Conservation (phyloP, 2,113 vertebrate genomes). For the Enhydra lutris region DNA sequence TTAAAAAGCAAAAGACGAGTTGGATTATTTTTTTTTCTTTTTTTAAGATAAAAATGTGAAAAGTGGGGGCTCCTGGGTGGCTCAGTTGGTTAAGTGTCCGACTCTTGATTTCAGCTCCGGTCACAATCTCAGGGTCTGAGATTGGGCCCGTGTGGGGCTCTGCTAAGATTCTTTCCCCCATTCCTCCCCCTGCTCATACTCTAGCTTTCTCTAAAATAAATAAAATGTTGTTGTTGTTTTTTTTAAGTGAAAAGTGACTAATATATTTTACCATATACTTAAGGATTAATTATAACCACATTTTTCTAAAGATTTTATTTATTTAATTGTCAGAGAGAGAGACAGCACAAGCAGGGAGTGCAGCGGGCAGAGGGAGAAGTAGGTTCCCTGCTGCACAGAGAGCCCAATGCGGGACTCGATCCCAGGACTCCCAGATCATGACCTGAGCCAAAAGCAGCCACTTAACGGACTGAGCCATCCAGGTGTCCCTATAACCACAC, state of each 20-base stretch:
- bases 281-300: not conserved
- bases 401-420: too few relatives aligned
- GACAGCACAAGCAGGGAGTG: too few relatives aligned
- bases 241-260: not conserved
- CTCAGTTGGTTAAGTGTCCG: not conserved
- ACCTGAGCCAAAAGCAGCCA: too few relatives aligned
- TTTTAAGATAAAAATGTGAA: not conserved
- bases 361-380: too few relatives aligned
- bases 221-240: too few relatives aligned
- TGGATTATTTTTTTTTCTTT: not conserved
- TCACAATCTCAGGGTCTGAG: not conserved
- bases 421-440: too few relatives aligned
- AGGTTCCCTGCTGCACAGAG: too few relatives aligned
- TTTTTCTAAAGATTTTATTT: not conserved
- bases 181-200: not conserved
- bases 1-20: not conserved
- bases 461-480: too few relatives aligned
- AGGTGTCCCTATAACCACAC: not conserved
- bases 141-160: not conserved
- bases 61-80: not conserved
- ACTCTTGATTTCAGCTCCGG: not conserved
- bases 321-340: too few relatives aligned
- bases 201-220: not conserved
- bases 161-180: not conserved
- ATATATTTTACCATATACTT: not conserved